phyloP scores from a whole-genome alignment of 2,113 vertebrate genomes.

The Tenebrosternarchus preto region DNA sequence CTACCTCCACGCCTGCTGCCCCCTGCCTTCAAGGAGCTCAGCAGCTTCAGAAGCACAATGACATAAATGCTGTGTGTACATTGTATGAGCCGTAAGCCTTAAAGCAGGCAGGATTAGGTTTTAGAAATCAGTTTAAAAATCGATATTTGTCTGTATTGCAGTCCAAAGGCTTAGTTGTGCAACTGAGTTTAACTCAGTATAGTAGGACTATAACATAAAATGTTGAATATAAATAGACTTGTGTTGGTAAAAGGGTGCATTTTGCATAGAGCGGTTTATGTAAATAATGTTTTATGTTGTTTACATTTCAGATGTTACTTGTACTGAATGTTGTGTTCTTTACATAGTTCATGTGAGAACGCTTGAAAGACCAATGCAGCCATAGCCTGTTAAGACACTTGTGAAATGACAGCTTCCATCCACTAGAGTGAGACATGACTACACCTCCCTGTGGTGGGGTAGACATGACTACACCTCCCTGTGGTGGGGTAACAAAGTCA shows the following conservation, averaged over 20 bases:
- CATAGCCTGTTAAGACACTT: neutral
- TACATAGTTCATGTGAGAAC: neutral
- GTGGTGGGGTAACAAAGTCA: neutral
- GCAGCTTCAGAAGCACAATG: slow-evolving; percentile 33
- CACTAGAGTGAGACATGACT: slow-evolving; percentile 50
- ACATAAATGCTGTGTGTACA: slow-evolving; percentile 1
- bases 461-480: slow-evolving; percentile 36
- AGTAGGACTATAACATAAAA: neutral
- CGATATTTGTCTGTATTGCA: neutral
- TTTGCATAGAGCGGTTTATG: neutral
- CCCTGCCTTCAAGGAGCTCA: slow-evolving; percentile 22
- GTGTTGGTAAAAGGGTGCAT: neutral
- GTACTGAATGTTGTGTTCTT: neutral
- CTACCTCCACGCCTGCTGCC: slow-evolving; percentile 20
- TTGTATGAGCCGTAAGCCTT: slow-evolving; percentile 1
- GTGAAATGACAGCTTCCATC: slow-evolving; percentile 43
- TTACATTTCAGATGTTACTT: neutral
- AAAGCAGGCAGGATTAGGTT: slow-evolving; percentile 26
- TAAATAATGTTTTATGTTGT: neutral
- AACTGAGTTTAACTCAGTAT: neutral
- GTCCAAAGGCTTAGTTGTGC: neutral
- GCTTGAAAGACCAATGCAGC: neutral
- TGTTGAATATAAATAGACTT: neutral
- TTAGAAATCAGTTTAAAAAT: neutral
- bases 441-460: slow-evolving; percentile 18